Evolutionary conservation across 2,888 invertebrate species (phyloP).

Genomic region (Julus scandinavius): DNA sequence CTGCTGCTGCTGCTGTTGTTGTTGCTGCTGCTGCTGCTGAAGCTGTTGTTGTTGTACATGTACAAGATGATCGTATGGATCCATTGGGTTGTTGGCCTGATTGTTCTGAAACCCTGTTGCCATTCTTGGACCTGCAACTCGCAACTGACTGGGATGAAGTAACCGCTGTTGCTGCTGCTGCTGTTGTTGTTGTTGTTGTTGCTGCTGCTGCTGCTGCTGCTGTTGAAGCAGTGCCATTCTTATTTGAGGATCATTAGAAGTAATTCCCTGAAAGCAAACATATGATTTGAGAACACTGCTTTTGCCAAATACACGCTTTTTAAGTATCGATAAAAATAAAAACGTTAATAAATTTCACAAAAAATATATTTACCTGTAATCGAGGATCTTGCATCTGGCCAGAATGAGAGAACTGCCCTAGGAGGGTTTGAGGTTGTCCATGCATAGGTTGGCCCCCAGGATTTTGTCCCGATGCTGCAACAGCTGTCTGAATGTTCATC

Average conservation of each 20-base stretch:
- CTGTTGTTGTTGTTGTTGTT: slow-evolving; percentile 64
- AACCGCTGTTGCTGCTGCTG: slow-evolving; percentile 65
- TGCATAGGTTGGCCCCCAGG: slow-evolving; percentile 47
- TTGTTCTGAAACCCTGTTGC: slow-evolving; percentile 43
- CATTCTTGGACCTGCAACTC: slow-evolving; percentile 56
- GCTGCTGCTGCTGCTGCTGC: slow-evolving; percentile 64
- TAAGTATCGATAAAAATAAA: background rate
- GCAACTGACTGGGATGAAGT: slow-evolving; percentile 59
- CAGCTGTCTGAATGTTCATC: slow-evolving; percentile 18
- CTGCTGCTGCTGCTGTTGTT: slow-evolving; percentile 63
- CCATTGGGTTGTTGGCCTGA: slow-evolving; percentile 64
- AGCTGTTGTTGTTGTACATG: slow-evolving; percentile 61
- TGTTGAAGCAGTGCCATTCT: slow-evolving; percentile 68
- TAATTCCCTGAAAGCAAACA: slow-evolving; percentile 30
- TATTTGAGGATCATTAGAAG: slow-evolving; percentile 68
- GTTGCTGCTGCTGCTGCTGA: slow-evolving; percentile 60
- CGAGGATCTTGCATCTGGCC: slow-evolving; percentile 56
- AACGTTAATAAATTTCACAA: background rate
- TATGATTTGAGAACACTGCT: slow-evolving; percentile 13
- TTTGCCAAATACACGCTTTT: background rate
- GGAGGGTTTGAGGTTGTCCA: slow-evolving; percentile 55
- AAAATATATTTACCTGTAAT: slow-evolving; percentile 53
- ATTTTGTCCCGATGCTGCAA: slow-evolving; percentile 39
- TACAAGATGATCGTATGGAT: slow-evolving; percentile 68
- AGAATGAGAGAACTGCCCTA: slow-evolving; percentile 57